A percentile compares a stretch with the other conserved stretches of the same genome.
These are phyloP conservation scores for Criorhina ranunculi DNA, from an alignment of 2,888 invertebrate genomes.

Conservation along the genomic window DNA sequence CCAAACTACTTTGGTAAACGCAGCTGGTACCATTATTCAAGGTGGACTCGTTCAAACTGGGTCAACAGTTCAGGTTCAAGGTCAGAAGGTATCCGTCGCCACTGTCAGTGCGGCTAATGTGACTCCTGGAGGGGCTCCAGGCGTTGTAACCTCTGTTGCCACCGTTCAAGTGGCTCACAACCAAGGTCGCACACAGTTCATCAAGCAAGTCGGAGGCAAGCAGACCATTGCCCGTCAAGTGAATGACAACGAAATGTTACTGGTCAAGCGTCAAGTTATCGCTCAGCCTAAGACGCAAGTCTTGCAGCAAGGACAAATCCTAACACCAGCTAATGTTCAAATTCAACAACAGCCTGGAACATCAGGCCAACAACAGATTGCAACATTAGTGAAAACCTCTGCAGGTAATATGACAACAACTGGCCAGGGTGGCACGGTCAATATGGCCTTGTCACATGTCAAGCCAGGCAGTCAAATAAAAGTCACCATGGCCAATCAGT, in stretches of 20 bases:
- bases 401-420: slow-evolving; percentile 80
- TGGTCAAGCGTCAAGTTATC: slow-evolving; percentile 86
- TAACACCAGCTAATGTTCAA: slow-evolving; percentile 86
- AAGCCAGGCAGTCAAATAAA: slow-evolving; percentile 84
- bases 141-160: slow-evolving; percentile 84
- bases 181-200: slow-evolving; percentile 83
- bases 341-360: slow-evolving; percentile 80
- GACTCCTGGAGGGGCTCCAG: slow-evolving; percentile 77
- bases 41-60: slow-evolving; percentile 82
- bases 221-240: slow-evolving; percentile 85
- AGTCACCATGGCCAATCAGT: slow-evolving; percentile 87
- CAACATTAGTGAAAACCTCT: slow-evolving; percentile 83
- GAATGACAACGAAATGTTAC: slow-evolving; percentile 86
- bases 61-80: slow-evolving; percentile 82
- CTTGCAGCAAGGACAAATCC: slow-evolving; percentile 86
- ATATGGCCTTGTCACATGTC: slow-evolving; percentile 83
- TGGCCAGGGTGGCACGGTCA: slow-evolving; percentile 81
- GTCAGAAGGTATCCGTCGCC: slow-evolving; percentile 84
- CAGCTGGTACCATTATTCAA: slow-evolving; percentile 83
- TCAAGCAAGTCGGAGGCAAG: slow-evolving; percentile 84
- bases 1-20: slow-evolving; percentile 81
- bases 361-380: slow-evolving; percentile 82
- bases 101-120: slow-evolving; percentile 81
- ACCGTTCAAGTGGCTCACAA: slow-evolving; percentile 85
- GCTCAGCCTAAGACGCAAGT: slow-evolving; percentile 84